These are phyloP conservation scores for Antheraea mylitta DNA, from an alignment of 1,140 invertebrate genomes.

Conservation along the genomic window DNA sequence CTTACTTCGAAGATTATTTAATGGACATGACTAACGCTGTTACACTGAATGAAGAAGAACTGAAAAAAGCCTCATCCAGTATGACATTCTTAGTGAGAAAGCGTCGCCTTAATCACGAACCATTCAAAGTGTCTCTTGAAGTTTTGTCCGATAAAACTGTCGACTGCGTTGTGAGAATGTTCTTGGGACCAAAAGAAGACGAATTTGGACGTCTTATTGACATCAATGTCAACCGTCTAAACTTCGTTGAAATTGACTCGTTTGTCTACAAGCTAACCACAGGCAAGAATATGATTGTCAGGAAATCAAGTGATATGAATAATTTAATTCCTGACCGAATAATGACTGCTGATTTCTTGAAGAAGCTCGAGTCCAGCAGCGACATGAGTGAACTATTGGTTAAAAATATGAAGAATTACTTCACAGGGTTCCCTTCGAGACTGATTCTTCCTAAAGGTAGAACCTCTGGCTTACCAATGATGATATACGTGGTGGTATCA, in stretches of 20 bases:
- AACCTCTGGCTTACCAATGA: constrained; percentile 80
- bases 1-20: constrained; percentile 80
- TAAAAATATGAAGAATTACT: constrained; percentile 58
- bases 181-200: constrained; percentile 85
- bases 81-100: constrained; percentile 79
- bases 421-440: constrained; percentile 81
- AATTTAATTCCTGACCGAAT: constrained; percentile 71
- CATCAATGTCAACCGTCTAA: constrained; percentile 72
- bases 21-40: constrained; percentile 79
- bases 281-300: constrained; percentile 80
- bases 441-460: constrained; percentile 82
- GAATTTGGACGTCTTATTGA: constrained; percentile 71
- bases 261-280: constrained; percentile 77
- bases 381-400: constrained; percentile 44
- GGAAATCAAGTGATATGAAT: constrained; percentile 77
- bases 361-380: constrained; percentile 53
- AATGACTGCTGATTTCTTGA: constrained; percentile 67
- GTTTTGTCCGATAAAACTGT: constrained; percentile 79
- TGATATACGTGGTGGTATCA: constrained; percentile 80
- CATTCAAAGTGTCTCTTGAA: constrained; percentile 82
- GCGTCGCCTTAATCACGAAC: constrained; percentile 81
- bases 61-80: constrained; percentile 57
- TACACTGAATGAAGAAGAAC: constrained; percentile 54
- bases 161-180: constrained; percentile 81
- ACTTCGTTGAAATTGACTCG: constrained; percentile 80